Base-by-base conservation (phyloP, 1,140 invertebrate species). In the Zophobas atratus region DNA sequence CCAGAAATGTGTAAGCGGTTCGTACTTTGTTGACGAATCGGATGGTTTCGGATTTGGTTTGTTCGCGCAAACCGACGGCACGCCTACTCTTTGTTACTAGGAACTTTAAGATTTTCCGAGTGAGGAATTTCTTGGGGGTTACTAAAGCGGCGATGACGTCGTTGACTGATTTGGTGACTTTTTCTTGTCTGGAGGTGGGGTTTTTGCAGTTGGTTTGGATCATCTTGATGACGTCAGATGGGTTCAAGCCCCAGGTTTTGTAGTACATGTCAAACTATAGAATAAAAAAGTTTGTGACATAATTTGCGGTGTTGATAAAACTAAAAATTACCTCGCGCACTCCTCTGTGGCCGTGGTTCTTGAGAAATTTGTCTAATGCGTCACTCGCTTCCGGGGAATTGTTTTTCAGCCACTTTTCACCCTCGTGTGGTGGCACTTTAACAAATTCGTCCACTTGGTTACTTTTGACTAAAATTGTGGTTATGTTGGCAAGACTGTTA, bases 261-360 rank as follows among this genome's bases (percentile, higher is more conserved):
- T 90, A 88, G 1, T 84, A 83, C 0, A 94, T 82, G 81, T 95
- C 94, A 81, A 94, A 89, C 92, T 94, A 82, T 38, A 87, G 84
- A 57, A 72, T 2, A 56, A 55, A 55, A 46, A 3, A 46, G 3
- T 46, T 46, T 46, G 8, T 8, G 3, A 46, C 0, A 4, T 46
- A 4, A 4, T 46, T 46, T 46, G 43, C 8, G 3, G 8, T 46
- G 43, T 46, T 46, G 43, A 8, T 46, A 46, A 20, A 20, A 20
- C 20, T 46, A 51, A 76, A 83, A 55, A 20, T 77, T 85, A 94
- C 93, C 88, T 96, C 95, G 86, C 91, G 90, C 38, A 94, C 87
- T 79, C 91, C 90, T 79, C 94, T 89, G 85, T 96, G 93, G 0
- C 94, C 94, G 82, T 95, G 93, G 77, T 88, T 87, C n/a, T 90